Base-by-base conservation (phyloP, 2,888 invertebrate species). In the Eudemis profundana region DNA sequence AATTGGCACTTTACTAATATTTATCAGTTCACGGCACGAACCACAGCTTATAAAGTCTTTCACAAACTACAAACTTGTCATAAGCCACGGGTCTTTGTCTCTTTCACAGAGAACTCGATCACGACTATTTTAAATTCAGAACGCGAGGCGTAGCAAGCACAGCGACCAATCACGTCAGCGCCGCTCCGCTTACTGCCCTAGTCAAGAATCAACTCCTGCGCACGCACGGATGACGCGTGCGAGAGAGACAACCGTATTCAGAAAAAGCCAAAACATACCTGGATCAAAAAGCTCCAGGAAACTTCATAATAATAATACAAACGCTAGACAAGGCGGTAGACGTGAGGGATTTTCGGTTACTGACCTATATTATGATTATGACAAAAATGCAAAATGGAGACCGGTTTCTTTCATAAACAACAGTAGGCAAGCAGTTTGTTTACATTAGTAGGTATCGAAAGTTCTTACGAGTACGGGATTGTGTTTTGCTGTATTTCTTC, bases 151-250 rank as follows among this genome's bases (percentile, higher is more conserved):
- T 78, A 65, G 70, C 68, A 63, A 71, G 68, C 75, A 72, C 76
- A 68, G 72, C 90, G 82, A 84, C 90, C 86, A 85, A 85, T 87
- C 89, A 83, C 89, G 83, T 78, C 83, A 79, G 83, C 85, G 86
- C 79, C 87, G 85, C 85, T 83, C 80, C 89, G 90, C 89, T 87
- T 83, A 92, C 92, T 92, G 83, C 79, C 81, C 78, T 78, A 82
- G 81, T 82, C 79, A 78, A 57, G 78, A 80, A 84, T 80, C 86
- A 75, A 87, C 90, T 90, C 90, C 84, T 85, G 89, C 90, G 87
- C 90, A 86, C 75, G 78, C 77, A 82, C 78, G 76, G 79, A 78
- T 78, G 74, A 77, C 77, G 80, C 73, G 88, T 77, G 79, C 68
- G 82, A 85, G 78, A 68, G 84, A 82, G 87, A 87, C 67, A 66